Conservation (phyloP, 2,888 invertebrate genomes). For the Drosophila picticornis region DNA sequence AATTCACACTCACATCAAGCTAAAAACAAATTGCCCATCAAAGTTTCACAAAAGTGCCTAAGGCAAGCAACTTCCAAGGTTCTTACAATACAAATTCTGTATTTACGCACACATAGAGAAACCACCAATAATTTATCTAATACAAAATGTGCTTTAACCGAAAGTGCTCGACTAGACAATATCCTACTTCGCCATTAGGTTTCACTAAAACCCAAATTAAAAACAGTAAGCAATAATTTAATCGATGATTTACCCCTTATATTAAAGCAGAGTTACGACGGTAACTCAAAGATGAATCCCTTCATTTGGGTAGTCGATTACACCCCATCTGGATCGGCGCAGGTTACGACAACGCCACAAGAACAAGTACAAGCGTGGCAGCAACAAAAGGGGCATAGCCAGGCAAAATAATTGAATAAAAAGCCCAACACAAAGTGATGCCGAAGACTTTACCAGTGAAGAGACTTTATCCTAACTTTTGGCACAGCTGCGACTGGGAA, state of each 20-base stretch:
- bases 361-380: slow-evolving; percentile 18
- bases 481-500: slow-evolving; percentile 57
- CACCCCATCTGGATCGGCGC: neutral
- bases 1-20: slow-evolving; percentile 52
- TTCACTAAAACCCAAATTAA: neutral
- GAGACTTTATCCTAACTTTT: slow-evolving; percentile 65
- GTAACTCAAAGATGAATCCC: neutral
- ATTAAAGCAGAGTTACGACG: neutral
- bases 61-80: slow-evolving; percentile 50
- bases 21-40: slow-evolving; percentile 59
- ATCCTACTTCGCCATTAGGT: neutral
- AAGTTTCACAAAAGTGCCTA: slow-evolving; percentile 54
- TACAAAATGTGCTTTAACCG: neutral
- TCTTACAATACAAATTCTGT: slow-evolving; percentile 38
- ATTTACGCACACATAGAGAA: slow-evolving; percentile 14
- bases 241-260: neutral
- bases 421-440: slow-evolving; percentile 61
- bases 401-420: slow-evolving; percentile 55
- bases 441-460: slow-evolving; percentile 60
- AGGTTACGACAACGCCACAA: slow-evolving; percentile 20
- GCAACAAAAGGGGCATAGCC: slow-evolving; percentile 26
- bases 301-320: neutral
- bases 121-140: slow-evolving; percentile 64
- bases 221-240: neutral
- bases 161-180: neutral